Conservation (phyloP, 2,113 vertebrate genomes). For the Eulemur rufifrons region DNA sequence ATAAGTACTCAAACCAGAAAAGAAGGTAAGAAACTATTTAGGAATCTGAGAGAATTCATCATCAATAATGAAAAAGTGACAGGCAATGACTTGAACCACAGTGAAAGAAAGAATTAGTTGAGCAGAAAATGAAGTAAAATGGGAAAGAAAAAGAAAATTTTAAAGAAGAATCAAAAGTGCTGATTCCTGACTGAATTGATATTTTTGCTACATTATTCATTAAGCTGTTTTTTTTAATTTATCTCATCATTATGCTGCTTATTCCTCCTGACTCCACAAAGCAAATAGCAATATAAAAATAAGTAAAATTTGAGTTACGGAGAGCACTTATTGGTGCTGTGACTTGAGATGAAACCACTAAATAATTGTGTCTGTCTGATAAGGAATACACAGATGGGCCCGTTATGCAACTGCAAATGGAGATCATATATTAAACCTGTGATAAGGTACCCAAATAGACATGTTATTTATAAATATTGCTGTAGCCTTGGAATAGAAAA, state of each 20-base stretch:
- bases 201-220: constrained; percentile 47
- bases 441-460: constrained; percentile 65
- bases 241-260: neutral
- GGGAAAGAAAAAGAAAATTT: constrained; percentile 25
- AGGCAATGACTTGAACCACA: neutral
- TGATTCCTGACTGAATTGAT: constrained; percentile 22
- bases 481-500: constrained; percentile 47
- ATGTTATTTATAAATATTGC: constrained; percentile 71
- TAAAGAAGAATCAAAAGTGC: constrained; percentile 22
- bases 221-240: neutral
- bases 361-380: constrained; percentile 68
- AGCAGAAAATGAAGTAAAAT: constrained; percentile 51
- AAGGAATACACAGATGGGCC: constrained; percentile 60
- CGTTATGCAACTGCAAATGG: constrained; percentile 64
- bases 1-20: constrained; percentile 14
- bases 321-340: constrained; percentile 54
- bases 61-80: neutral
- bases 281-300: constrained; percentile 59
- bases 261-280: constrained; percentile 45
- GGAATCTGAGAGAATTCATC: neutral
- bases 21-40: neutral
- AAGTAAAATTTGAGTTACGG: constrained; percentile 61
- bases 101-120: neutral
- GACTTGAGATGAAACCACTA: constrained; percentile 68
- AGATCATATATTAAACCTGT: constrained; percentile 71